Evolutionary conservation across 2,888 invertebrate genomes (phyloP).

Genomic region (Apodemia zela): DNA sequence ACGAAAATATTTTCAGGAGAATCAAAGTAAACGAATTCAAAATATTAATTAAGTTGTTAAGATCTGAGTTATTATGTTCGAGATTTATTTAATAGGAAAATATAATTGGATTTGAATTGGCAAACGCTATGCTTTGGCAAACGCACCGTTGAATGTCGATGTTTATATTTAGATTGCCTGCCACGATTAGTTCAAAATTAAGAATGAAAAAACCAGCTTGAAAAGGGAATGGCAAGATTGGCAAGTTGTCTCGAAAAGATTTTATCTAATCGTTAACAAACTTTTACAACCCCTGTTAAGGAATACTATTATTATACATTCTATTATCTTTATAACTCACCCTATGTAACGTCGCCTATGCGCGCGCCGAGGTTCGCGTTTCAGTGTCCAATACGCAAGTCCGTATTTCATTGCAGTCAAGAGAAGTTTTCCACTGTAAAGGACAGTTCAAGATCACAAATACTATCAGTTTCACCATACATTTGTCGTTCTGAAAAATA

Average conservation of each 20-base stretch:
- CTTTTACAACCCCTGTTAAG: background rate
- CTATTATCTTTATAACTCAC: constrained; percentile 39
- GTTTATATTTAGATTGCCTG: constrained; percentile 12
- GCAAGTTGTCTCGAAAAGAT: background rate
- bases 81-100: background rate
- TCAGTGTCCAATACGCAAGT: constrained; percentile 64
- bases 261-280: background rate
- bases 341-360: constrained; percentile 45
- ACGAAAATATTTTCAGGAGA: constrained; percentile 2
- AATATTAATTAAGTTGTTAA: background rate
- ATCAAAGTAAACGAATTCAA: background rate
- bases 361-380: constrained; percentile 64
- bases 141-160: background rate
- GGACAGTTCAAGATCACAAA: constrained; percentile 80
- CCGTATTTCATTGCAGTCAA: constrained; percentile 55
- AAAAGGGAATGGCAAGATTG: background rate
- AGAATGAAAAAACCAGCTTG: background rate
- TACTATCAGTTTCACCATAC: constrained; percentile 55
- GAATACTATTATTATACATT: background rate
- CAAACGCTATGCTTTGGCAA: constrained; percentile 9
- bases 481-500: constrained; percentile 49
- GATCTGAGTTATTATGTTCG: background rate
- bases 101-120: constrained; percentile 1
- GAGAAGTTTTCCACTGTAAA: constrained; percentile 67
- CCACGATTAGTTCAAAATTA: constrained; percentile 16